Percentiles rank a stretch among this genome's conserved stretches.
Evolutionary conservation across 2,797 vertebrate species (phyloP).

Genomic region (Molossus alvarezi): DNA sequence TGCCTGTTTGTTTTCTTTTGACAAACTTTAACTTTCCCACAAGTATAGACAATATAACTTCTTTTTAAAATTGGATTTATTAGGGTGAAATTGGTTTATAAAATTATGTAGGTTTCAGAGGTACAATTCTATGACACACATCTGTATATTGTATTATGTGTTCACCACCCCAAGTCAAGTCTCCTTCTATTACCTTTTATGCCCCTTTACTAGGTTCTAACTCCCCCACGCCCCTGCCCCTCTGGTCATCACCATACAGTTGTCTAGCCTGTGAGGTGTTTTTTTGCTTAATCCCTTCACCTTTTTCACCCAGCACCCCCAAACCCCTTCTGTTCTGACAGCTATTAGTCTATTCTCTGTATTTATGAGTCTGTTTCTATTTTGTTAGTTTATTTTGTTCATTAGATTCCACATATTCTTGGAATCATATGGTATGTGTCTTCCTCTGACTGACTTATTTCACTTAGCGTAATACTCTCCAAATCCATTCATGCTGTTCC

Average conservation of each 20-base stretch:
- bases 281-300: not conserved
- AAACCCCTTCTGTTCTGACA: not conserved
- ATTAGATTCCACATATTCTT: not conserved
- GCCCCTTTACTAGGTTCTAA: not conserved
- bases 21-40: not conserved
- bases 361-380: not conserved
- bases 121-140: not conserved
- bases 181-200: not conserved
- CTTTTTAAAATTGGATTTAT: not conserved
- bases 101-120: not conserved
- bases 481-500: not conserved
- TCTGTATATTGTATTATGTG: not conserved
- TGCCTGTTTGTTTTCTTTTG: conserved; percentile 17
- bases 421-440: not conserved
- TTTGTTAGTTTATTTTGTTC: not conserved
- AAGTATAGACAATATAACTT: conserved; percentile 6
- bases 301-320: not conserved
- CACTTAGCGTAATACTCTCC: not conserved
- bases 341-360: not conserved
- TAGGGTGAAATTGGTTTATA: not conserved
- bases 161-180: not conserved
- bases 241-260: not conserved
- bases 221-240: no score
- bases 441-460: not conserved
- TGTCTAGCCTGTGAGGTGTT: not conserved